Conservation (phyloP, 2,113 vertebrate genomes). For the Entelurus aequoreus region DNA sequence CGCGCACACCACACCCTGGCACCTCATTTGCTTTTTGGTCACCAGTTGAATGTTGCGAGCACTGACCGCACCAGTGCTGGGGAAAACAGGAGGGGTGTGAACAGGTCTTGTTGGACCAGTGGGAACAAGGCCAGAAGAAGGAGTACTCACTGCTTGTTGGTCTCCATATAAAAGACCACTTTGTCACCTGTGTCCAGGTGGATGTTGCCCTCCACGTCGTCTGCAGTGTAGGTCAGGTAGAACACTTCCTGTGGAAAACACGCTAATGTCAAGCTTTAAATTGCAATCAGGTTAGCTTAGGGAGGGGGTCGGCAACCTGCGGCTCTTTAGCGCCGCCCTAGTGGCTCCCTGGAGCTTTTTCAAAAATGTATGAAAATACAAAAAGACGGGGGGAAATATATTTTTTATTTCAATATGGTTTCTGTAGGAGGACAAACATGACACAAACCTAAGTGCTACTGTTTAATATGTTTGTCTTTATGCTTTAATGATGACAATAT, state of each 20-base stretch:
- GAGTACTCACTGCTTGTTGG: slow-evolving; percentile 94
- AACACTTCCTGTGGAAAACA: slow-evolving; percentile 87
- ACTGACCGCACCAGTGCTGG: slow-evolving; percentile 95
- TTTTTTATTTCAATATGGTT: too few relatives aligned
- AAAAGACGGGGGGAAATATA: too few relatives aligned
- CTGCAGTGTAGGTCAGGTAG: slow-evolving; percentile 94
- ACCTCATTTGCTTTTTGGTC: slow-evolving; percentile 96
- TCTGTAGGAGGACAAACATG: too few relatives aligned
- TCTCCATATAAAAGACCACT: slow-evolving; percentile 99
- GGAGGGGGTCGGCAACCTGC: too few relatives aligned
- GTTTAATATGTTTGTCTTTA: too few relatives aligned
- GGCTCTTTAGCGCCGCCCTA: too few relatives aligned
- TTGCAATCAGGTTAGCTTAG: too few relatives aligned
- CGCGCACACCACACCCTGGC: slow-evolving; percentile 97
- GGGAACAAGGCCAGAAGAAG: too few relatives aligned
- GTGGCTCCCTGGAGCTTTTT: too few relatives aligned
- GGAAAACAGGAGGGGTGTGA: slow-evolving; percentile 15
- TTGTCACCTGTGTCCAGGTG: slow-evolving; percentile 97
- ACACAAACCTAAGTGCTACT: too few relatives aligned
- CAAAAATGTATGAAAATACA: too few relatives aligned
- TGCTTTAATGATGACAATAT: too few relatives aligned
- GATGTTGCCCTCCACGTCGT: slow-evolving; percentile 91
- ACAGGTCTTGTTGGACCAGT: neutral
- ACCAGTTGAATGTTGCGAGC: slow-evolving; percentile 96
- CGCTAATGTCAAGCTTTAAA: slow-evolving; percentile 4